A percentile compares a stretch with the other conserved stretches of the same genome.
phyloP scores from a whole-genome alignment of 2,797 vertebrate species.

The Dallia pectoralis region DNA sequence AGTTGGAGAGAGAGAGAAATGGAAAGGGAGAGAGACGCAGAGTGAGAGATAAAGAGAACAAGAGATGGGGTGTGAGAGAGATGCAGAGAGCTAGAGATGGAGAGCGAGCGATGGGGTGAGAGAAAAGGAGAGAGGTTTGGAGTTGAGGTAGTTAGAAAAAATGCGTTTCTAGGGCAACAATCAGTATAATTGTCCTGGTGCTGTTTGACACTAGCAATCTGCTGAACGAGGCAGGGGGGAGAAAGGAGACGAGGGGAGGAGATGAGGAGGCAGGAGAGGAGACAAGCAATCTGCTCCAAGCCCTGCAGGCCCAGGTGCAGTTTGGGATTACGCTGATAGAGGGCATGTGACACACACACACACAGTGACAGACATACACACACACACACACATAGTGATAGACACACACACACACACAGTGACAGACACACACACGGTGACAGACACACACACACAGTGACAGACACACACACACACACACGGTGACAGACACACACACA shows the following conservation, averaged over 20 bases:
- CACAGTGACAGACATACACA: slow-evolving; percentile 12
- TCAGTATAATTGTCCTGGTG: slow-evolving; percentile 45
- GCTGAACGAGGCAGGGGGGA: slow-evolving; percentile 1
- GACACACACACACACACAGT: not conserved
- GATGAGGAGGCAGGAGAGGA: no score
- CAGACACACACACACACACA: no score
- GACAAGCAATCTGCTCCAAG: slow-evolving; percentile 41
- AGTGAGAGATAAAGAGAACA: not conserved
- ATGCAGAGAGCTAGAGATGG: not conserved
- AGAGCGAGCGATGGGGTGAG: not conserved
- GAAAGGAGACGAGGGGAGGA: no score
- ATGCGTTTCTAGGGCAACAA: slow-evolving; percentile 52
- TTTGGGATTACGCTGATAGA: slow-evolving; percentile 44
- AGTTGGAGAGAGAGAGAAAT: no score
- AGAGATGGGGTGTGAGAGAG: not conserved
- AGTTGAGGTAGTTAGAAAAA: slow-evolving; percentile 6
- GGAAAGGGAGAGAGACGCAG: no score
- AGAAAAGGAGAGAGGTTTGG: not conserved
- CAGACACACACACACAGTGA: not conserved
- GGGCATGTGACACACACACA: slow-evolving; percentile 38
- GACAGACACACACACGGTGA: no score
- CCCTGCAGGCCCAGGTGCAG: slow-evolving; percentile 26
- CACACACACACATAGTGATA: no score
- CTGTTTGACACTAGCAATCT: slow-evolving; percentile 46
- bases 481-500: not conserved